Base-by-base conservation (phyloP, 2,797 vertebrate species). In the Phaenicophaeus curvirostris region DNA sequence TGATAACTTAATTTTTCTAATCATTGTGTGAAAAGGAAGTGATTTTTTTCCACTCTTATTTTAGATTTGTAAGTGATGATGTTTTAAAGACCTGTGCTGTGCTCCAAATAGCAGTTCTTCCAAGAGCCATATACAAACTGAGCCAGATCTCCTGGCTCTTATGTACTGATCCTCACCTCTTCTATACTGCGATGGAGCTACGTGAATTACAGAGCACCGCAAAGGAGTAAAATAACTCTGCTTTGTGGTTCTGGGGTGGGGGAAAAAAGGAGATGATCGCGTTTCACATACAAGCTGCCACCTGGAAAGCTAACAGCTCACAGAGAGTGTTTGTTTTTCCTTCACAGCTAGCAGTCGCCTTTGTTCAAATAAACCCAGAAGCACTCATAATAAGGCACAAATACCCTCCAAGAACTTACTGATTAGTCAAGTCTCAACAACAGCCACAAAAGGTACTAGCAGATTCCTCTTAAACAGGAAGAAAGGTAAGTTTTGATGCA, bases 401-500 rank as follows among this genome's bases (percentile, higher is more conserved):
- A 94, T 59, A 44, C 41, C 78, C 87, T 75, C 85, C 44, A 33
- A 93, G 89, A 95, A 77, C 72, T 72, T 53, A 41, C 24, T 24
- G 90, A 94, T 83, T 87, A 31, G 14, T 88, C 77, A 79, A 66
- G 62, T 63, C 63, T 51, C 69, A 82, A 58, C 33, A 53, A n/a
- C 54, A 65, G 44, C 25, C 35, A 63, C 75, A 69, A 72, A 85
- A 61, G 8, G 8, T 24, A 48, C 46, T 14, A 57, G 50, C 44
- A 63, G 61, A 55, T 37, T 78, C 39, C 66, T 39, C 59, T 90
- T 74, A 16, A 90, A 57, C 16, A 51, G 54, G 59, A 44, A 73
- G 90, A 87, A 88, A 85, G 73, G 85, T 54, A 88, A 94, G 85
- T 82, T 96, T 96, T 96, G 96, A 97, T 96, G 63, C 63, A 91